phyloP scores from a whole-genome alignment of 2,888 invertebrate species.

The Brenthis ino region DNA sequence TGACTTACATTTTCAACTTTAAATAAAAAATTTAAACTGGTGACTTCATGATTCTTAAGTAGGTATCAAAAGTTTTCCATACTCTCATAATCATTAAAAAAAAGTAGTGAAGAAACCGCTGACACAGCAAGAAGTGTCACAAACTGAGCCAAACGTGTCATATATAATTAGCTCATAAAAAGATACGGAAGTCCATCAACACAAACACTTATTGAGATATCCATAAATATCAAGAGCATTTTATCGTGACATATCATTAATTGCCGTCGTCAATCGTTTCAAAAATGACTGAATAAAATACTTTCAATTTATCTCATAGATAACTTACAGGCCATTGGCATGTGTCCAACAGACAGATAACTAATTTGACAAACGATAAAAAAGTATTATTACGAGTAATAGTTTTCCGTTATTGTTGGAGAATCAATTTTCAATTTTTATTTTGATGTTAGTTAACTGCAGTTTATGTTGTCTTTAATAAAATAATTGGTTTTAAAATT shows the following conservation, averaged over 20 bases:
- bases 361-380: conserved; percentile 44
- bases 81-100: no score
- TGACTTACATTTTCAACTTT: no score
- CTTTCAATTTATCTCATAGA: conserved; percentile 41
- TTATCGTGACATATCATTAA: conserved; percentile 41
- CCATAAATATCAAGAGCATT: conserved; percentile 3
- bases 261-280: conserved; percentile 45
- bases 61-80: no score
- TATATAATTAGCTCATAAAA: no score
- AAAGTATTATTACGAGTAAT: conserved; percentile 19
- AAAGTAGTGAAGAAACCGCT: no score
- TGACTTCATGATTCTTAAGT: no score
- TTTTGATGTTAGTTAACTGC: neutral
- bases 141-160: no score
- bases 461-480: no score
- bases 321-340: conserved; percentile 47
- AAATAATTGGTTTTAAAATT: no score
- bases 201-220: neutral
- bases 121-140: no score
- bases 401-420: conserved; percentile 20
- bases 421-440: neutral
- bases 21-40: no score
- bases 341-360: conserved; percentile 47
- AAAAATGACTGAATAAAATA: conserved; percentile 32
- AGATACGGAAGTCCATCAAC: no score